Evolutionary conservation across 2,888 invertebrate species (phyloP).

Genomic region (Ethmia dodecea): DNA sequence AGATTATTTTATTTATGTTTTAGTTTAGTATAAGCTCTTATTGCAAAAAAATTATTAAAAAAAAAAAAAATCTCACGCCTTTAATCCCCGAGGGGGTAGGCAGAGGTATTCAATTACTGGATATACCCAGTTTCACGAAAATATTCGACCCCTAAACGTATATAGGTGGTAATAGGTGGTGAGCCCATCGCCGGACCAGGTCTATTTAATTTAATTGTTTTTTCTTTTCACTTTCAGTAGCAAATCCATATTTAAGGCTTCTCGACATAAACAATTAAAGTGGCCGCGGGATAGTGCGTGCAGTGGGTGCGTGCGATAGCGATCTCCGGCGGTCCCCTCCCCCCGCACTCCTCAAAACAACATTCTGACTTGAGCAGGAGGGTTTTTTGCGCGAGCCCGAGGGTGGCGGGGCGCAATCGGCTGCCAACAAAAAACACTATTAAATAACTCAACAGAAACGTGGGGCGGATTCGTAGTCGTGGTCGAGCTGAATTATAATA

Average conservation of each 20-base stretch:
- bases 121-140: too few species aligned
- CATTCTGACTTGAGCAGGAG: slow-evolving; percentile 70
- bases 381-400: slow-evolving; percentile 74
- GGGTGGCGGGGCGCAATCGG: slow-evolving; percentile 74
- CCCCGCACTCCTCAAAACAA: slow-evolving; percentile 57
- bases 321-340: slow-evolving; percentile 57
- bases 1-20: too few species aligned
- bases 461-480: slow-evolving; percentile 71
- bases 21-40: too few species aligned
- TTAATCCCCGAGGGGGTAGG: too few species aligned
- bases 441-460: slow-evolving; percentile 70
- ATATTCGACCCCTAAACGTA: too few species aligned
- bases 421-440: slow-evolving; percentile 73
- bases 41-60: too few species aligned
- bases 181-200: too few species aligned
- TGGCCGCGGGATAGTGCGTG: slow-evolving; percentile 75
- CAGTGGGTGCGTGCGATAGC: slow-evolving; percentile 76
- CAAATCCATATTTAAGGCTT: slow-evolving; percentile 35
- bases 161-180: too few species aligned
- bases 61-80: too few species aligned
- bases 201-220: too few species aligned
- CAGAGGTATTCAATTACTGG: too few species aligned
- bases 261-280: slow-evolving; percentile 58
- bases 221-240: too few species aligned
- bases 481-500: slow-evolving; percentile 64